Evolutionary conservation across 2,113 vertebrate species (phyloP).

Genomic region (Tamias sibiricus): DNA sequence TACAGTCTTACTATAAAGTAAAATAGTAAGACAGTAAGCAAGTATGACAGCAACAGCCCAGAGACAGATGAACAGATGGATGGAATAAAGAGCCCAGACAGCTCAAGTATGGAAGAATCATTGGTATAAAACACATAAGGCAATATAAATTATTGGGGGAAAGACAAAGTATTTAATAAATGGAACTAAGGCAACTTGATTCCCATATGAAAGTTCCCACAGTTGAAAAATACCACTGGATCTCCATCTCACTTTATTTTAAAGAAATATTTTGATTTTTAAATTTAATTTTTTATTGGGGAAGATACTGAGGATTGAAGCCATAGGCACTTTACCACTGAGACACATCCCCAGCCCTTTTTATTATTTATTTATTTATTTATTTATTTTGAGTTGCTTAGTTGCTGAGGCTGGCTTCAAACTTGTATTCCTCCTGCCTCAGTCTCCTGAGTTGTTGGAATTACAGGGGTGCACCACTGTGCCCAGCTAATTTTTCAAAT

Average conservation of each 20-base stretch:
- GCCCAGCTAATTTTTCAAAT: background rate
- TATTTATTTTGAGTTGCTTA: no score
- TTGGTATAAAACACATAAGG: background rate
- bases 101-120: background rate
- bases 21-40: background rate
- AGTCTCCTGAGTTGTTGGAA: no score
- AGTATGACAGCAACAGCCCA: background rate
- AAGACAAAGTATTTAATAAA: background rate
- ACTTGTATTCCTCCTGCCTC: no score
- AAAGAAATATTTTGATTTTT: background rate
- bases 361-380: no score
- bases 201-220: background rate
- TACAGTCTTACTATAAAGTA: background rate
- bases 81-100: background rate
- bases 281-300: background rate
- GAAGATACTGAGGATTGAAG: background rate
- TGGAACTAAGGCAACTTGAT: background rate
- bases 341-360: background rate
- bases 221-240: background rate
- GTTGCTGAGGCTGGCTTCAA: no score
- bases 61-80: background rate
- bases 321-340: background rate
- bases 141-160: background rate
- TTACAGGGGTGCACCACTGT: no score
- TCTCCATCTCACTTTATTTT: background rate